Evolutionary conservation across 1,140 invertebrate genomes (phyloP), one percentile per base, ranked within the genome.

Genomic region (Pteromalus puparum): DNA sequence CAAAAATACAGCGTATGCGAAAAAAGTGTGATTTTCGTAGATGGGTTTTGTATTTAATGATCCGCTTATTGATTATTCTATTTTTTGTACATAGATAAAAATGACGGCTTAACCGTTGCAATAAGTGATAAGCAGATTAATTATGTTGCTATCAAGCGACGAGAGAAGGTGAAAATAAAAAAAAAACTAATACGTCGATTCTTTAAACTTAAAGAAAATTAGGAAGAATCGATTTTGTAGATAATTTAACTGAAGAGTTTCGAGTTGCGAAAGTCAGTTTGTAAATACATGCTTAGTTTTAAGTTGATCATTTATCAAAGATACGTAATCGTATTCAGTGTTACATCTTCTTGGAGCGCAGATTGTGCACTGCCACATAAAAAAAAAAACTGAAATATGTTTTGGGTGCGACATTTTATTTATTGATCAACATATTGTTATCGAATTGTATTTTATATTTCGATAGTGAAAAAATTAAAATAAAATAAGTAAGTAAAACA

Each of bases 361-460:
- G 67, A 48, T 46, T 48, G 10, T 46, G 26, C n/a, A 34, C 78
- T 42, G 30, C 46, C 61, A 68, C 21, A 38, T n/a, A n/a, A n/a
- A 68, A 80, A 75, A 80, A 81, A 75, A 72, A 81, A 81, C 74
- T 78, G 65, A 48, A 82, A 70, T 12, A 76, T 53, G 78, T 85
- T 85, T 81, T 81, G 48, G 65, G 68, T 79, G 67, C 78, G 28
- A 81, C 67, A 81, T 80, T 79, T 80, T 84, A 84, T 84, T 76
- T 81, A 80, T 85, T 78, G 38, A 82, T 85, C 61, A 85, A 5
- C 38, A 61, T 46, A 73, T 85, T 85, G 84, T 85, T 85, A 85
- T 85, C 48, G 68, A 82, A 85, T 82, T 82, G 81, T 85, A 82
- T 85, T 85, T 85, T 82, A 78, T 85, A 85, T 82, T 82, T 82